Base-by-base conservation (phyloP, 2,888 invertebrate genomes). In the Phengaris alcon region DNA sequence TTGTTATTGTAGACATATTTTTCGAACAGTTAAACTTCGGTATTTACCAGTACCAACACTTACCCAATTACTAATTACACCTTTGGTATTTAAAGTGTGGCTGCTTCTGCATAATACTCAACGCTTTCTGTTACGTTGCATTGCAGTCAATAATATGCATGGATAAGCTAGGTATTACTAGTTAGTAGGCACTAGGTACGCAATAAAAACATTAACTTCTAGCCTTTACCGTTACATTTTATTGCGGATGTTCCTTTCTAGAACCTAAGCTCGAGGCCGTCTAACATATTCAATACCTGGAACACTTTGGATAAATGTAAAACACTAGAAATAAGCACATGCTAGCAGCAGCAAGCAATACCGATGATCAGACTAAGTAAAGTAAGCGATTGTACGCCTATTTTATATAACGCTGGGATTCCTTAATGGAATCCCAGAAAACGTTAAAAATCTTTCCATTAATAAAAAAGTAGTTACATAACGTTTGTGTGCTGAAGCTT, bases 211-310 rank as follows among this genome's bases (percentile, higher is more conserved):
- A 64, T 64, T 44, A 64, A 64, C 64, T 35, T 64, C 64, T 64
- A 64, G 59, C 35, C 64, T 64, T 13, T 35, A 64, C 44, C 64
- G 64, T 35, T 64, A 44, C 6, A 64, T 64, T 64, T 64, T 64
- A 64, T 64, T 64, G 64, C 44, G 64, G 64, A 64, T 64, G 64
- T 64, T 64, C 64, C 64, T 64, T 64, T 64, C 64, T 64, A 64
- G 35, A 35, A 64, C 44, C 13, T 44, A 22, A 22, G 59, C 22
- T 59, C 22, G 35, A 64, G 64, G 64, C 12, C 64, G 59, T 59
- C 48, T 52, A 12, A 52, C 52, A 35, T 35, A 35, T 64, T 64
- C 59, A 35, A 64, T 64, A 8, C 64, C 64, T 64, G 22, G 22
- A 59, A 15, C 22, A 3, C 9, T 35, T 35, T 35, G 35, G 35